These are phyloP conservation scores for Varecia variegata DNA, from an alignment of 2,797 vertebrate genomes.

Conservation along the genomic window DNA sequence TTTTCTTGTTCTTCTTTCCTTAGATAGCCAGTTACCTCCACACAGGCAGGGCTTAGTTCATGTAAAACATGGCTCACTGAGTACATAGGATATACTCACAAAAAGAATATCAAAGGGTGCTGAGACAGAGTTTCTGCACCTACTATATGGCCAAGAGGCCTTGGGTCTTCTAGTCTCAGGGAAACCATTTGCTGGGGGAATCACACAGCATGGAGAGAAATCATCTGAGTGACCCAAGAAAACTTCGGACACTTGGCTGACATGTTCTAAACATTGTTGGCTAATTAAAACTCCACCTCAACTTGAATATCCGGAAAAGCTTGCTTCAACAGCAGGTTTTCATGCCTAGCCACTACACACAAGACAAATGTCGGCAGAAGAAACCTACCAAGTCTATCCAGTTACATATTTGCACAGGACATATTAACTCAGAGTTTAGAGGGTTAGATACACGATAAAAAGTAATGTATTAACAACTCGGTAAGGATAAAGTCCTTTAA, in stretches of 20 bases:
- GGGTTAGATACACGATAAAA: background rate
- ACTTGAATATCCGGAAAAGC: background rate
- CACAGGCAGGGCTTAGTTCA: background rate
- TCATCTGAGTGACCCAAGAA: background rate
- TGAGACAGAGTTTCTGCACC: background rate
- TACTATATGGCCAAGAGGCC: rapidly evolving
- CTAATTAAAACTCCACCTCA: background rate
- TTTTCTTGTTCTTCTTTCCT: background rate
- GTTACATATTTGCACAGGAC: background rate
- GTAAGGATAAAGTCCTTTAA: background rate
- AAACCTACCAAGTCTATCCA: background rate
- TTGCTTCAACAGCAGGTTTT: background rate
- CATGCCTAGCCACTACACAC: background rate
- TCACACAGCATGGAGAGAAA: background rate
- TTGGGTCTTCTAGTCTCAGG: background rate
- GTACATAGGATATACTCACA: background rate
- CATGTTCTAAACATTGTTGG: background rate
- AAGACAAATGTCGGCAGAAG: background rate
- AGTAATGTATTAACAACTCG: background rate
- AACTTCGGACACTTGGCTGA: background rate
- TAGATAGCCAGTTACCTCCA: background rate
- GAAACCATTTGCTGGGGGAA: background rate
- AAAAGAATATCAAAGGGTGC: background rate
- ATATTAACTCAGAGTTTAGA: background rate
- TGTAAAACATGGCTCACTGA: background rate